Percentiles rank a stretch among this genome's conserved stretches.
Evolutionary conservation across 2,797 vertebrate species (phyloP).

Genomic region (Melanotaenia pygmaea): DNA sequence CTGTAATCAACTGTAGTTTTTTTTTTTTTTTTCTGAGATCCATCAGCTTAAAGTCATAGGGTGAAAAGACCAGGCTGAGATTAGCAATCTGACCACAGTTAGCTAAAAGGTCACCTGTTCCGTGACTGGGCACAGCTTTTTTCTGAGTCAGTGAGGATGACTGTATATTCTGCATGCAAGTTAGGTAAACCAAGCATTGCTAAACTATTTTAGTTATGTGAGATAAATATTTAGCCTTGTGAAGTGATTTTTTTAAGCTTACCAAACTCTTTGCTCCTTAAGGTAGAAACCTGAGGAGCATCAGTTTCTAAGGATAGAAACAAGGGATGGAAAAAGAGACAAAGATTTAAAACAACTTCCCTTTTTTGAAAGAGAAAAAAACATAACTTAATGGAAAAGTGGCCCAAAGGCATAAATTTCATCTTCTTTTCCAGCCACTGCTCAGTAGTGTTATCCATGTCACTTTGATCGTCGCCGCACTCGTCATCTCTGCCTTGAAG

Average conservation of each 20-base stretch:
- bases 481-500: slow-evolving; percentile 31
- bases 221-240: slow-evolving; percentile 29
- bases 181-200: slow-evolving; percentile 44
- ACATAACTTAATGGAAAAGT: slow-evolving; percentile 3
- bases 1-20: slow-evolving; percentile 40
- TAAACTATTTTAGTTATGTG: slow-evolving; percentile 43
- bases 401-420: not conserved
- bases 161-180: slow-evolving; percentile 42
- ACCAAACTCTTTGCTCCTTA: slow-evolving; percentile 28
- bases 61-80: slow-evolving; percentile 25
- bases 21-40: slow-evolving; percentile 28
- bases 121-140: slow-evolving; percentile 47
- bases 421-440: slow-evolving; percentile 4
- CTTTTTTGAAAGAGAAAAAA: not conserved
- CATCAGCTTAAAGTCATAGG: slow-evolving; percentile 16
- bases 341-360: slow-evolving; percentile 5
- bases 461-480: slow-evolving; percentile 38
- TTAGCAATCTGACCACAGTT: slow-evolving; percentile 17
- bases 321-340: not conserved
- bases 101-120: slow-evolving; percentile 33
- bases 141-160: slow-evolving; percentile 48
- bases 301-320: slow-evolving; percentile 6
- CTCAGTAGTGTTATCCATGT: slow-evolving; percentile 15
- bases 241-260: slow-evolving; percentile 7
- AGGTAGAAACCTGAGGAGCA: slow-evolving; percentile 37